These are phyloP conservation scores for Ormyrus thymus DNA, from an alignment of 2,888 invertebrate species.

Conservation along the genomic window DNA sequence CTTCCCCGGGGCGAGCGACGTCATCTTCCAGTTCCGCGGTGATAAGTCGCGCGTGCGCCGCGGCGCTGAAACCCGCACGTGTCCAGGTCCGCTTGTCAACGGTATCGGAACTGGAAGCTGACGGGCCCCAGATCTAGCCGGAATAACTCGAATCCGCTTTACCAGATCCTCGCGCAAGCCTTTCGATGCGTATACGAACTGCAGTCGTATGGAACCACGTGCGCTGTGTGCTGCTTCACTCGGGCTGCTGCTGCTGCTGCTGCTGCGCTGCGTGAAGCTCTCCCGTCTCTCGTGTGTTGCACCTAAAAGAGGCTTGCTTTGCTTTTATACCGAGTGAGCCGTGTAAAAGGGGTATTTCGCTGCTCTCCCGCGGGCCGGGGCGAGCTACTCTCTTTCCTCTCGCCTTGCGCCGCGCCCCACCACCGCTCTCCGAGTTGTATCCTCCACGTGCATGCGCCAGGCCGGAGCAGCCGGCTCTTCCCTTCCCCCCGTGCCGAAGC, in stretches of 20 bases:
- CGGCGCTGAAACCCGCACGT: background rate
- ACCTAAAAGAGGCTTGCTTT: constrained; percentile 74
- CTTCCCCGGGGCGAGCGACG: background rate
- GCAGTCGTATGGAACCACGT: constrained; percentile 38
- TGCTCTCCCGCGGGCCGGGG: constrained; percentile 31
- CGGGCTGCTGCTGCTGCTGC: background rate
- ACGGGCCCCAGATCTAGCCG: background rate
- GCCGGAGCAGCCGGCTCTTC: constrained; percentile 12
- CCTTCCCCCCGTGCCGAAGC: constrained; percentile 22
- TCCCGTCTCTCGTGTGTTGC: constrained; percentile 64
- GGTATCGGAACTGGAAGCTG: constrained; percentile 14
- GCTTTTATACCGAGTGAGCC: constrained; percentile 73
- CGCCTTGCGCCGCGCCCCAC: constrained; percentile 57
- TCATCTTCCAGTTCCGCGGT: constrained; percentile 29
- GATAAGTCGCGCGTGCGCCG: background rate
- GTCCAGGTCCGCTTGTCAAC: background rate
- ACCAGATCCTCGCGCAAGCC: constrained; percentile 7
- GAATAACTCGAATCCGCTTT: constrained; percentile 10
- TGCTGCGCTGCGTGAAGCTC: background rate
- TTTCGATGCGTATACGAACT: constrained; percentile 16
- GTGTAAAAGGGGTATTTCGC: constrained; percentile 68
- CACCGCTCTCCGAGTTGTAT: constrained; percentile 40
- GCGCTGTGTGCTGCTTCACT: background rate
- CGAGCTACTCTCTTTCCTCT: constrained; percentile 56
- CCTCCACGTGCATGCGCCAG: constrained; percentile 22